A percentile compares a stretch with the other conserved stretches of the same genome.
Evolutionary conservation across 2,113 vertebrate species (phyloP).

Genomic region (Sprattus sprattus): DNA sequence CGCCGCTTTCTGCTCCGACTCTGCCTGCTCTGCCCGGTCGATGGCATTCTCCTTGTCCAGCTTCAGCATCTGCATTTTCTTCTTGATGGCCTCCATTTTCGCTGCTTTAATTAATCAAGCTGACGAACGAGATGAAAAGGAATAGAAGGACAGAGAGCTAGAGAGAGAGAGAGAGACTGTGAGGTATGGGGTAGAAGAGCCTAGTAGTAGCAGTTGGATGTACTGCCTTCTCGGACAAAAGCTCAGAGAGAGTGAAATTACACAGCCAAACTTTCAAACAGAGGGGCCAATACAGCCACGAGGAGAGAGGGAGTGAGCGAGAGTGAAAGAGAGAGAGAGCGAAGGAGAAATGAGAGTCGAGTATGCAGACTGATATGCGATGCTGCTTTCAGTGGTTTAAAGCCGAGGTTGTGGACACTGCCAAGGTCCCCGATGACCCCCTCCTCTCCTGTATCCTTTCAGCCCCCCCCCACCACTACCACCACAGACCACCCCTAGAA

Average conservation of each 20-base stretch:
- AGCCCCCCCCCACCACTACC: slow-evolving; percentile 53
- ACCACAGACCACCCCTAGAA: slow-evolving; percentile 40
- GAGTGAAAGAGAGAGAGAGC: slow-evolving; percentile 32
- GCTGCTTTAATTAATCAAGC: slow-evolving; percentile 23
- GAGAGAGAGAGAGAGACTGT: slow-evolving; percentile 7
- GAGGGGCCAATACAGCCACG: slow-evolving; percentile 27
- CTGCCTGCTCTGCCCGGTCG: slow-evolving; percentile 89
- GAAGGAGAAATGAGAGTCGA: slow-evolving; percentile 38
- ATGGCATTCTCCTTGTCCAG: slow-evolving; percentile 95
- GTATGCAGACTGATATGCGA: slow-evolving; percentile 59
- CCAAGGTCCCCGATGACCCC: slow-evolving; percentile 69
- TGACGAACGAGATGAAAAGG: not conserved
- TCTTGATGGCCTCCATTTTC: slow-evolving; percentile 96
- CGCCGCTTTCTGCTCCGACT: slow-evolving; percentile 84
- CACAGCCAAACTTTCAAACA: not conserved
- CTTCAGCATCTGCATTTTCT: slow-evolving; percentile 99
- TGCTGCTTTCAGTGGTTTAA: slow-evolving; percentile 68
- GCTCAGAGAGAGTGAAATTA: not conserved
- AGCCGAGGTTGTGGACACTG: slow-evolving; percentile 69
- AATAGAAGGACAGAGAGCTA: slow-evolving; percentile 22
- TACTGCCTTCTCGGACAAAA: not conserved
- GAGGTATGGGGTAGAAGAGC: not conserved
- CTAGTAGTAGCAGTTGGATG: not conserved
- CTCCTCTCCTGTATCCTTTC: slow-evolving; percentile 58
- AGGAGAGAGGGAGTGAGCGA: slow-evolving; percentile 29